Conservation (phyloP, 2,797 vertebrate genomes). For the Pelodytes ibericus region DNA sequence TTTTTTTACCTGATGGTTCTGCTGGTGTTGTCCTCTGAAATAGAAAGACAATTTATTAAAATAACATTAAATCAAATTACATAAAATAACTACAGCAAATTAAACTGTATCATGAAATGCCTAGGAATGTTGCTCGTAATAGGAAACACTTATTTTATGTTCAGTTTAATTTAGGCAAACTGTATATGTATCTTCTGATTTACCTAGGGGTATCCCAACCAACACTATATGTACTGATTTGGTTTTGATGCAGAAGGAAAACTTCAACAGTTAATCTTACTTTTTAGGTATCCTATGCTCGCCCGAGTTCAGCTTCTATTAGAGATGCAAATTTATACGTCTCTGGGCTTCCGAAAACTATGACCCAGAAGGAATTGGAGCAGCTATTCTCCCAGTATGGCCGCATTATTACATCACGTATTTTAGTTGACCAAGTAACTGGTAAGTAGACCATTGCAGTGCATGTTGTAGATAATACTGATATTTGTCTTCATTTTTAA, state of each 20-base stretch:
- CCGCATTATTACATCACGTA: constrained; percentile 97
- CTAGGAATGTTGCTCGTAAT: too few relatives aligned
- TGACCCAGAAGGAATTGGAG: constrained; percentile 96
- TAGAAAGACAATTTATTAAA: too few relatives aligned
- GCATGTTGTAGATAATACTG: neutral
- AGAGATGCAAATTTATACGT: constrained; percentile 98
- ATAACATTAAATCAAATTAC: too few relatives aligned
- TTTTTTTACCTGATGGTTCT: too few relatives aligned
- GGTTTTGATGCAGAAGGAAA: neutral
- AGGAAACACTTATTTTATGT: too few relatives aligned
- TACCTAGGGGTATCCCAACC: too few relatives aligned
- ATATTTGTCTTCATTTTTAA: constrained; percentile 30
- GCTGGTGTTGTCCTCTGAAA: too few relatives aligned
- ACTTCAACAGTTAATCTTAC: constrained; percentile 6
- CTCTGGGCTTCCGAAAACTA: constrained; percentile 95
- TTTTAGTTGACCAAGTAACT: constrained; percentile 95
- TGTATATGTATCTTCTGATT: too few relatives aligned
- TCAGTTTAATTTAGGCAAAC: too few relatives aligned
- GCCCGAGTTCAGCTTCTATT: constrained; percentile 97
- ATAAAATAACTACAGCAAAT: too few relatives aligned
- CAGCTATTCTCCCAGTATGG: constrained; percentile 97
- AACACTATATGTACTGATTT: too few relatives aligned
- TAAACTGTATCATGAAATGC: too few relatives aligned
- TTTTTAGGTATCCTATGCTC: constrained; percentile 91
- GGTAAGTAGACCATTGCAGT: constrained; percentile 78